Conservation (phyloP, 2,113 vertebrate species). For the Herpetotheres cachinnans region DNA sequence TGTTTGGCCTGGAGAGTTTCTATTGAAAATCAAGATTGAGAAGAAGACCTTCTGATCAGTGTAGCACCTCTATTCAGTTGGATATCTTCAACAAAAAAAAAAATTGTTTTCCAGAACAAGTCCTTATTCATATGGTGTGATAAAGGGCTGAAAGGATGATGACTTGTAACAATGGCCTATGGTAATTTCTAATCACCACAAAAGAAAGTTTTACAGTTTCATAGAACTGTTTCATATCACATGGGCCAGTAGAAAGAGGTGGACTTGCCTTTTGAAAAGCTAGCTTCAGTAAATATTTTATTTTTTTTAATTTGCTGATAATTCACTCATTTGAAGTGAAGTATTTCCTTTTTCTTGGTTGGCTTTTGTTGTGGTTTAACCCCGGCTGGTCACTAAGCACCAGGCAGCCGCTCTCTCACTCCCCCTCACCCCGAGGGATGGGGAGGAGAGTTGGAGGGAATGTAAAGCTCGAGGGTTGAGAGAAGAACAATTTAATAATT, state of each 20-base stretch:
- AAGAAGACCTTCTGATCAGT: background rate
- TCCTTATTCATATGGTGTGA: background rate
- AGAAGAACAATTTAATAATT: too few relatives aligned
- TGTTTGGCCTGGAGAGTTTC: background rate
- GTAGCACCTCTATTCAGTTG: background rate
- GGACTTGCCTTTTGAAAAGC: background rate
- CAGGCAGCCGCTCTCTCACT: too few relatives aligned
- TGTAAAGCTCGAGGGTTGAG: too few relatives aligned
- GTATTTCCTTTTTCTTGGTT: background rate
- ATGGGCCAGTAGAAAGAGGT: background rate
- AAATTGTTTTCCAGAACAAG: background rate
- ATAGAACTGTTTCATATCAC: background rate
- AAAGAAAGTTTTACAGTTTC: background rate
- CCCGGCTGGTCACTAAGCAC: too few relatives aligned
- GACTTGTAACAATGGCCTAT: background rate
- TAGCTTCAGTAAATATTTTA: background rate
- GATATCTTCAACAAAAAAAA: background rate
- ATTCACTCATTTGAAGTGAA: background rate
- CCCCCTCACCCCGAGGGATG: too few relatives aligned
- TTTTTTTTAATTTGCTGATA: background rate
- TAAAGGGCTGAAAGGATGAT: background rate
- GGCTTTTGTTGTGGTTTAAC: too few relatives aligned
- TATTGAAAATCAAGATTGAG: constrained; percentile 10
- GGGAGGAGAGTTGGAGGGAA: too few relatives aligned
- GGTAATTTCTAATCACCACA: background rate